Conservation (phyloP, 1,140 invertebrate species). For the Saccostrea cuccullata region DNA sequence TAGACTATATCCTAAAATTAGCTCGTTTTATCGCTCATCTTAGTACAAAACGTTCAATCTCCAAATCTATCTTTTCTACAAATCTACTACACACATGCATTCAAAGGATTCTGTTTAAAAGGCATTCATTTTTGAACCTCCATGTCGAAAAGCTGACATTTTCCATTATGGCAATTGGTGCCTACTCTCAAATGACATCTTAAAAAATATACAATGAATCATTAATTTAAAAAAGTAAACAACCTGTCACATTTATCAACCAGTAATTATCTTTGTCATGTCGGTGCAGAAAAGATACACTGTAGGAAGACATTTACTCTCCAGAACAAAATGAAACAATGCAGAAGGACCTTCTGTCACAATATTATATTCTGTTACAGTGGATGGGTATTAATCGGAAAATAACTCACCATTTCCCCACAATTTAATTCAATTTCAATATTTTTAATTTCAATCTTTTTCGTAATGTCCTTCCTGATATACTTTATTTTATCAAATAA, state of each 20-base stretch:
- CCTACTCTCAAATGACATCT: neutral
- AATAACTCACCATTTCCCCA: no score
- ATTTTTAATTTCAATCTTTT: no score
- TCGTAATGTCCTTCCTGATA: no score
- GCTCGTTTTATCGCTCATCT: conserved; percentile 20
- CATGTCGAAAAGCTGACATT: conserved; percentile 4
- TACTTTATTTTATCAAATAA: no score
- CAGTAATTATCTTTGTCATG: neutral
- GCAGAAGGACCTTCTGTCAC: no score
- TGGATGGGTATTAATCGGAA: no score
- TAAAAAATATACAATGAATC: conserved; percentile 17
- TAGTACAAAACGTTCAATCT: conserved; percentile 33
- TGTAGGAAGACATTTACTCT: no score
- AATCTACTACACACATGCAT: conserved; percentile 33
- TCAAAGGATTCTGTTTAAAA: neutral
- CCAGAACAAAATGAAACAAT: no score
- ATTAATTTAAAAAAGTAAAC: conserved; percentile 24
- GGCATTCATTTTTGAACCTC: conserved; percentile 1
- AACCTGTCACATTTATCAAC: conserved; percentile 3
- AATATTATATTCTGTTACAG: no score
- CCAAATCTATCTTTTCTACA: conserved; percentile 1
- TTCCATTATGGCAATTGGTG: conserved; percentile 27
- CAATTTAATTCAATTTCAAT: no score
- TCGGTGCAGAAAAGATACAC: neutral
- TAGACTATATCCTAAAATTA: conserved; percentile 29